phyloP scores from a whole-genome alignment of 2,797 vertebrate genomes.

The Chanos chanos region DNA sequence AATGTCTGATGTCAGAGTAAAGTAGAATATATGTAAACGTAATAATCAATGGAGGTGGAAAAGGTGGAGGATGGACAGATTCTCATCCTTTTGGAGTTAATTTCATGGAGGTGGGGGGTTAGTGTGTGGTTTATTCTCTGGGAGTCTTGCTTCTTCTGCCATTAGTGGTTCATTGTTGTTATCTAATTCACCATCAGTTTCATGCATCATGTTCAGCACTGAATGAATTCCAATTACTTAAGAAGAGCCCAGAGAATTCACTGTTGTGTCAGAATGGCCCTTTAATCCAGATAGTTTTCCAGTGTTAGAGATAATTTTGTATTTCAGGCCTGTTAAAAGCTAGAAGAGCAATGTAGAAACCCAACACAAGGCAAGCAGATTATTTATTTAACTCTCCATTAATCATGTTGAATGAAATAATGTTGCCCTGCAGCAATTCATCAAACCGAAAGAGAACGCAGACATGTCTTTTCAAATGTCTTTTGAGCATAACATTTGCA shows the following conservation, averaged over 20 bases:
- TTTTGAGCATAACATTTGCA: constrained; percentile 35
- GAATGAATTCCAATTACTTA: constrained; percentile 35
- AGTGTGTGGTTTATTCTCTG: neutral
- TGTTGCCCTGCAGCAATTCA: constrained; percentile 49
- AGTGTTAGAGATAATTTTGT: constrained; percentile 42
- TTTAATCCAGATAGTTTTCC: constrained; percentile 55
- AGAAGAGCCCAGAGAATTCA: constrained; percentile 22
- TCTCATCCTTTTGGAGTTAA: too few relatives aligned
- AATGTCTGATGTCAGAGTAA: too few relatives aligned
- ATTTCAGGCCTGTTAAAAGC: constrained; percentile 41
- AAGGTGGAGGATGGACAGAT: too few relatives aligned
- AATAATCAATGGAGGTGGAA: too few relatives aligned
- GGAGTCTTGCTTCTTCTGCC: neutral
- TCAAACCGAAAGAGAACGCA: constrained; percentile 41
- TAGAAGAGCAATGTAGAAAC: neutral
- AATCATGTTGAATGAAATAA: constrained; percentile 57
- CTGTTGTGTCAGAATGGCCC: constrained; percentile 34
- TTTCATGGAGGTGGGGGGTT: neutral
- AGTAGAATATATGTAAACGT: too few relatives aligned
- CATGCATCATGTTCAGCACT: neutral
- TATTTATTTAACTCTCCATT: constrained; percentile 59
- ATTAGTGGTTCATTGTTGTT: constrained; percentile 38
- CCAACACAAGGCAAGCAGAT: constrained; percentile 39
- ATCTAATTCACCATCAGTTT: constrained; percentile 43
- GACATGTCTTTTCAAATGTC: constrained; percentile 46